phyloP scores from a whole-genome alignment of 2,797 vertebrate genomes.

The Cossypha niveicapilla region DNA sequence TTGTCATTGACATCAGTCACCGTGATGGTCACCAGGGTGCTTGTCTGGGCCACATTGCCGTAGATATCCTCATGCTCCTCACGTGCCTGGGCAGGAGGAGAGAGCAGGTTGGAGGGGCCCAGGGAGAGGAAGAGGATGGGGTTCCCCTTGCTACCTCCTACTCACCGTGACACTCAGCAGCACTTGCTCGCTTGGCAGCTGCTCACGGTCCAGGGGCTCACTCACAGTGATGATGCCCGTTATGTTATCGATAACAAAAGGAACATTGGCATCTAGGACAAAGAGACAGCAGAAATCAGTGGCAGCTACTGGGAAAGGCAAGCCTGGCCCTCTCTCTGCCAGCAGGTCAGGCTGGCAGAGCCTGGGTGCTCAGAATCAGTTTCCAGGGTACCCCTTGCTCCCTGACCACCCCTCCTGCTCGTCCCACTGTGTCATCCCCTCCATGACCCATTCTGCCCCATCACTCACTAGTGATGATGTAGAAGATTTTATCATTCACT shows the following conservation, averaged over 20 bases:
- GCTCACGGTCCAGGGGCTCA: constrained; percentile 81
- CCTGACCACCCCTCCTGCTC: not conserved
- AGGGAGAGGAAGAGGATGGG: not conserved
- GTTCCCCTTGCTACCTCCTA: not conserved
- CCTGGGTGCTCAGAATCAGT: not conserved
- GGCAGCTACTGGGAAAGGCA: not conserved
- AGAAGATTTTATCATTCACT: constrained; percentile 78
- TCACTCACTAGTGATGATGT: constrained; percentile 81
- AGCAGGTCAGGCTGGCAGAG: not conserved
- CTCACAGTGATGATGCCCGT: constrained; percentile 77
- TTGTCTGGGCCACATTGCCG: constrained; percentile 48
- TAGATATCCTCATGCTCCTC: constrained; percentile 76
- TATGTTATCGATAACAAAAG: constrained; percentile 69
- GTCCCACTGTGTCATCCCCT: not conserved
- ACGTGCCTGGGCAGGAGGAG: constrained; percentile 73
- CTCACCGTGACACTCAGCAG: constrained; percentile 81
- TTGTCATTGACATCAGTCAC: constrained; percentile 88
- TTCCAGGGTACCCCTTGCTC: not conserved
- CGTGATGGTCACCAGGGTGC: constrained; percentile 71
- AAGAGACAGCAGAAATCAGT: not conserved
- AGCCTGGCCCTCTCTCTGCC: not conserved
- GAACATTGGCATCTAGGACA: constrained; percentile 46
- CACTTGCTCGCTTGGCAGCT: constrained; percentile 71
- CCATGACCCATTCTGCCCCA: not conserved
- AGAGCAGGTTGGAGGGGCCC: rapidly evolving